Evolutionary conservation across 2,113 vertebrate genomes (phyloP).

Genomic region (Semnopithecus entellus): DNA sequence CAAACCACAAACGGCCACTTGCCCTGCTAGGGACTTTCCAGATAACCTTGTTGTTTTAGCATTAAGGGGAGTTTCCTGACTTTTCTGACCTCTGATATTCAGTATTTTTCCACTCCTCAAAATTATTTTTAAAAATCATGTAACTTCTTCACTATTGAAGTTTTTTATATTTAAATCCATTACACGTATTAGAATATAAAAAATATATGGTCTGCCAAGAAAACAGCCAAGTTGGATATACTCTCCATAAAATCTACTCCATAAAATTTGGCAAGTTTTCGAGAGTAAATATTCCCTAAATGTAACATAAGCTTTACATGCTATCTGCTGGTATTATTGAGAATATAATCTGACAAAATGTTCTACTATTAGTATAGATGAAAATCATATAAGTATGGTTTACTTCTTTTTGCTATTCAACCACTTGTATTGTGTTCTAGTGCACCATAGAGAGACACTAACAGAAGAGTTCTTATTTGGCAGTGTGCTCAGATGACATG

Average conservation of each 20-base stretch:
- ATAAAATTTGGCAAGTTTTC: neutral
- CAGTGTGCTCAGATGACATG: constrained; percentile 10
- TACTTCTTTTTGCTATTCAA: constrained; percentile 23
- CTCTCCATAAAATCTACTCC: neutral
- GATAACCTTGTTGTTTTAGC: too few species aligned
- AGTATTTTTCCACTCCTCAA: too few species aligned
- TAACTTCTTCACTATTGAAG: neutral
- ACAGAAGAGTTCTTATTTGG: constrained; percentile 2
- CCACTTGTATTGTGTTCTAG: neutral
- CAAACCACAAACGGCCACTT: too few species aligned
- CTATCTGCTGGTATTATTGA: constrained; percentile 15
- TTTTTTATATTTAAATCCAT: constrained; percentile 36
- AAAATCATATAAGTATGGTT: neutral
- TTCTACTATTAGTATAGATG: neutral
- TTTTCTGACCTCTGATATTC: too few species aligned
- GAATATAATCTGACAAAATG: neutral
- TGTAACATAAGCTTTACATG: neutral
- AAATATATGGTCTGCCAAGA: neutral
- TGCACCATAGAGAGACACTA: neutral
- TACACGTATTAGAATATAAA: neutral
- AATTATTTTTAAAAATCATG: neutral
- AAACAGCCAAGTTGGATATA: neutral
- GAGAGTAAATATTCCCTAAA: neutral
- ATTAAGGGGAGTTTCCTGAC: too few species aligned
- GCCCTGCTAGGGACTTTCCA: too few species aligned